Evolutionary conservation across 1,140 invertebrate genomes (phyloP).

Genomic region (Manduca sexta): DNA sequence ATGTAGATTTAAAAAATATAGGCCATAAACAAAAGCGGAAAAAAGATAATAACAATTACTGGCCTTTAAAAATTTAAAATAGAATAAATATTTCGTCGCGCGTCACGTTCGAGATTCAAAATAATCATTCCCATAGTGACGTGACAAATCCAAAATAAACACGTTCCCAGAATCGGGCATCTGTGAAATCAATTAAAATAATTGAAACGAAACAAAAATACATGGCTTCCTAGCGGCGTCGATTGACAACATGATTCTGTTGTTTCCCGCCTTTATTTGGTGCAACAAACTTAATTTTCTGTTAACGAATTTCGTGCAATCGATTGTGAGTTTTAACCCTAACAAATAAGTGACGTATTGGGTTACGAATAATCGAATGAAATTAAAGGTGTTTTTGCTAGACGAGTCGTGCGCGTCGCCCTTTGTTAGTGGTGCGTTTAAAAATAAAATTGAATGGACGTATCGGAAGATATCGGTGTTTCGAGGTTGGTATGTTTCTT

Average conservation of each 20-base stretch:
- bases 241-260: slow-evolving; percentile 52
- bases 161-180: slow-evolving; percentile 35
- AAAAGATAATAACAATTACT: background rate
- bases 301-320: background rate
- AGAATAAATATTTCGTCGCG: background rate
- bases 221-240: slow-evolving; percentile 46
- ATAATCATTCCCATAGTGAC: slow-evolving; percentile 1
- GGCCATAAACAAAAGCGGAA: too few relatives aligned
- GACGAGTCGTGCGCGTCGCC: slow-evolving; percentile 19
- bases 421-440: slow-evolving; percentile 36
- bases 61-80: background rate
- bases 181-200: slow-evolving; percentile 66
- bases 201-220: slow-evolving; percentile 63
- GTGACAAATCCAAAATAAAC: background rate
- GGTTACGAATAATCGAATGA: background rate
- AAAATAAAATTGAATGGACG: slow-evolving; percentile 40
- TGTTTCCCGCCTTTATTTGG: slow-evolving; percentile 34
- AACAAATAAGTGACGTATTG: background rate
- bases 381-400: slow-evolving; percentile 4
- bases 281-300: slow-evolving; percentile 1
- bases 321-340: slow-evolving; percentile 2
- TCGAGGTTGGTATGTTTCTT: slow-evolving; percentile 22
- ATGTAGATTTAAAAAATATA: too few relatives aligned
- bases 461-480: slow-evolving; percentile 23
- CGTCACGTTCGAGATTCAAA: background rate